Evolutionary conservation across 2,888 invertebrate species (phyloP).

Genomic region (Caenorhabditis panamensis): DNA sequence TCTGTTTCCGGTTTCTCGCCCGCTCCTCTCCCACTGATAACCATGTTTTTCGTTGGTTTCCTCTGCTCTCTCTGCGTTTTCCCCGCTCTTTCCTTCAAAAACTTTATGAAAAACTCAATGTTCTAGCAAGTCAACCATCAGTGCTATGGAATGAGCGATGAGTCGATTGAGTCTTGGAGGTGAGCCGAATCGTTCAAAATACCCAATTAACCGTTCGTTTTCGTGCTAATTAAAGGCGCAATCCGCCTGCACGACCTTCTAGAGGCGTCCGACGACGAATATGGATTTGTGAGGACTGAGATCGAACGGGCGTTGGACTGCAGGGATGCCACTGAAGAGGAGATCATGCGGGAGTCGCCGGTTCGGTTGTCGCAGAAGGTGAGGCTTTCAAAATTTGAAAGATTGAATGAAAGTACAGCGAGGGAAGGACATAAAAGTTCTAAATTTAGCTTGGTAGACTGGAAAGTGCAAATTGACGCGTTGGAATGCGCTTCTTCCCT

Average conservation of each 20-base stretch:
- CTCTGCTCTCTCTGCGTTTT: neutral
- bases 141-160: conserved; percentile 42
- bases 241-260: conserved; percentile 70
- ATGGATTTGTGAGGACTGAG: conserved; percentile 62
- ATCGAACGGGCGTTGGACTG: conserved; percentile 66
- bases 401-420: neutral
- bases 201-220: neutral
- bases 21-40: conserved; percentile 28
- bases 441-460: too few relatives aligned
- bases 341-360: conserved; percentile 46
- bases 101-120: too few relatives aligned
- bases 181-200: too few relatives aligned
- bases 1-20: too few relatives aligned
- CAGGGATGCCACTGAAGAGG: conserved; percentile 53
- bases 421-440: too few relatives aligned
- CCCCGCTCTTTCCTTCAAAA: neutral
- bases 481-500: too few relatives aligned
- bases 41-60: conserved; percentile 14
- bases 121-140: conserved; percentile 11
- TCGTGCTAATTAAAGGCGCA: conserved; percentile 56
- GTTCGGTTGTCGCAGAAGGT: conserved; percentile 24
- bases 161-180: conserved; percentile 56
- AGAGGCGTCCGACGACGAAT: conserved; percentile 68
- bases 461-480: too few relatives aligned
- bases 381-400: neutral